These are phyloP conservation scores for Indicator maculatus DNA, from an alignment of 2,113 vertebrate genomes.

Conservation along the genomic window DNA sequence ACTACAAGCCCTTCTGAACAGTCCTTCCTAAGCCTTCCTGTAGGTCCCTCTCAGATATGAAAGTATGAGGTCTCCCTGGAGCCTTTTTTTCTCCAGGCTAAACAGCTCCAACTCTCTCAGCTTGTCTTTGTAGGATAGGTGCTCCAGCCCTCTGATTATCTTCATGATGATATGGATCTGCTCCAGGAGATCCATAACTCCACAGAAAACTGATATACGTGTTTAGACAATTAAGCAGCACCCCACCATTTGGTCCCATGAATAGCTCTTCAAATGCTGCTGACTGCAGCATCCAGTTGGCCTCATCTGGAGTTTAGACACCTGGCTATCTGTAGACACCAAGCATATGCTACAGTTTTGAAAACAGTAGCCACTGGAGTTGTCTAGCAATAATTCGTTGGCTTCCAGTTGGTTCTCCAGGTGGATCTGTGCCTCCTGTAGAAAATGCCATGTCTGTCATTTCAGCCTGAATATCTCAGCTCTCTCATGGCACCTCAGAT, in stretches of 20 bases:
- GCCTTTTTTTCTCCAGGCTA: too few species aligned
- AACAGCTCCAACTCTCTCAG: too few species aligned
- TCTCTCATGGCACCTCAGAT: background rate
- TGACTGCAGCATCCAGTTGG: background rate
- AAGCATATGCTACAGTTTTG: background rate
- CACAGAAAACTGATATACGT: background rate
- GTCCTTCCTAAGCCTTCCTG: too few species aligned
- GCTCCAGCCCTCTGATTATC: too few species aligned
- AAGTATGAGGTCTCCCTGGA: too few species aligned
- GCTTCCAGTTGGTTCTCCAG: background rate
- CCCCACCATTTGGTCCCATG: background rate
- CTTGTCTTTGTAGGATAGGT: too few species aligned
- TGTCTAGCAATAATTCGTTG: background rate
- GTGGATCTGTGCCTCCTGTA: background rate
- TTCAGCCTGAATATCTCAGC: background rate
- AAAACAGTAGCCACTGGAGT: background rate
- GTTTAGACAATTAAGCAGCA: background rate
- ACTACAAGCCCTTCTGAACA: too few species aligned
- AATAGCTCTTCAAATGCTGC: background rate
- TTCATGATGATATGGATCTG: too few species aligned
- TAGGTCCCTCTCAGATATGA: too few species aligned
- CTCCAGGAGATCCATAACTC: too few species aligned
- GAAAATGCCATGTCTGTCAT: background rate
- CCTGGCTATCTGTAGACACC: background rate
- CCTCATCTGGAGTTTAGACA: background rate